Percentiles rank a stretch among this genome's conserved stretches.
phyloP scores from a whole-genome alignment of 2,888 invertebrate genomes.

The Ephialtes manifestator region DNA sequence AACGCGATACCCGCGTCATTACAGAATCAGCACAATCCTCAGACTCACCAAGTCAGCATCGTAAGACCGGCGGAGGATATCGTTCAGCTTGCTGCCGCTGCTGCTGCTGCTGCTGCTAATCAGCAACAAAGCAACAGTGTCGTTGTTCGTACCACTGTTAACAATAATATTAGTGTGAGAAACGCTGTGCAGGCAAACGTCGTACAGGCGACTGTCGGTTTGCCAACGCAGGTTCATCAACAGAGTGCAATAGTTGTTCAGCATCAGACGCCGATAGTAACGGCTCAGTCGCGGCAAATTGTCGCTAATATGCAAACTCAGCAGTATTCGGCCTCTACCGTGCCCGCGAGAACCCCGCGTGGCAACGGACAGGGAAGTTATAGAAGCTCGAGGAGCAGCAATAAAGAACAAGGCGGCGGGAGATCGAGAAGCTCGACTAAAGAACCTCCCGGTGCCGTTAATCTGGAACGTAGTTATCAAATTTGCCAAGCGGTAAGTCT shows the following conservation, averaged over 20 bases:
- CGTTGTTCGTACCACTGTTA: conserved; percentile 53
- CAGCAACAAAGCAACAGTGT: conserved; percentile 67
- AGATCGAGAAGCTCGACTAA: conserved; percentile 88
- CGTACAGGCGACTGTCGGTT: conserved; percentile 72
- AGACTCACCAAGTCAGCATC: conserved; percentile 77
- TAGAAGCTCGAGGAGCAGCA: conserved; percentile 79
- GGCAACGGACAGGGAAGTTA: conserved; percentile 79
- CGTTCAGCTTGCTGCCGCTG: conserved; percentile 74
- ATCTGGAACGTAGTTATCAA: conserved; percentile 97
- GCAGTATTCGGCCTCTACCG: conserved; percentile 76
- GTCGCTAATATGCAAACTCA: conserved; percentile 74
- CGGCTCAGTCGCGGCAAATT: conserved; percentile 76
- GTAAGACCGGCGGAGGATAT: conserved; percentile 80
- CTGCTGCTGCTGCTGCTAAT: conserved; percentile 60
- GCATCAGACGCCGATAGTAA: conserved; percentile 76
- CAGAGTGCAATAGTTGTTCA: conserved; percentile 81
- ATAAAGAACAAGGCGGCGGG: conserved; percentile 81
- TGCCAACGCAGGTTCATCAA: conserved; percentile 75
- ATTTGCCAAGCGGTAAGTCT: conserved; percentile 93
- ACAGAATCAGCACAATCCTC: conserved; percentile 71
- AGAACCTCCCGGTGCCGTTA: conserved; percentile 96
- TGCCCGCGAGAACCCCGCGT: conserved; percentile 79
- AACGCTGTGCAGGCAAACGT: conserved; percentile 68
- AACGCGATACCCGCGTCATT: conserved; percentile 64
- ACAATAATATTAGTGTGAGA: conserved; percentile 67